These are phyloP conservation scores for Rhegmatorhina hoffmannsi DNA, from an alignment of 2,113 vertebrate genomes.

Conservation along the genomic window DNA sequence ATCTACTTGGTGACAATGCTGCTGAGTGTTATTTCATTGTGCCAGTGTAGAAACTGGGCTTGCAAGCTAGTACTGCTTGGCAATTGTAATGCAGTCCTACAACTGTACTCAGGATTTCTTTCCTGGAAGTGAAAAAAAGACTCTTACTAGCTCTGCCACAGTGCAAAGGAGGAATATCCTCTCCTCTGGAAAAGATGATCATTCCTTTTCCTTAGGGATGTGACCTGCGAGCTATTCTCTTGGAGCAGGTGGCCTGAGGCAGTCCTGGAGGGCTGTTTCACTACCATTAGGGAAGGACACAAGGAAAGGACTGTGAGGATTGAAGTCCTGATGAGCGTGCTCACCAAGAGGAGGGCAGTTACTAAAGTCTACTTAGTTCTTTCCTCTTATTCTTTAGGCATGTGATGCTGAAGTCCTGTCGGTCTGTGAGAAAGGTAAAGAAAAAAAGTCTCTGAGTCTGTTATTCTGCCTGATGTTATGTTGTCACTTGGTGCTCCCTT, in stretches of 20 bases:
- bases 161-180: background rate
- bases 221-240: background rate
- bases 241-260: background rate
- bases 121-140: background rate
- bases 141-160: background rate
- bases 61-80: background rate
- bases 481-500: background rate
- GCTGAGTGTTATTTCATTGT: background rate
- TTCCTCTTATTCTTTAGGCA: conserved; percentile 49
- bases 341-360: background rate
- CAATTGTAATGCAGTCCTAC: background rate
- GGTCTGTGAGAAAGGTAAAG: conserved; percentile 70
- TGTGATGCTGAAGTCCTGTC: conserved; percentile 66
- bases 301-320: background rate
- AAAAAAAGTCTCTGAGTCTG: background rate
- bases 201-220: background rate
- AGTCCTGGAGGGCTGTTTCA: background rate
- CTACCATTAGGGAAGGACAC: background rate
- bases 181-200: background rate
- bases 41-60: background rate
- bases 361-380: background rate
- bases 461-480: background rate
- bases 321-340: background rate
- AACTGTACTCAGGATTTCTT: background rate
- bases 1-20: background rate